Conservation (phyloP, 2,113 vertebrate species). For the Scophthalmus maximus region DNA sequence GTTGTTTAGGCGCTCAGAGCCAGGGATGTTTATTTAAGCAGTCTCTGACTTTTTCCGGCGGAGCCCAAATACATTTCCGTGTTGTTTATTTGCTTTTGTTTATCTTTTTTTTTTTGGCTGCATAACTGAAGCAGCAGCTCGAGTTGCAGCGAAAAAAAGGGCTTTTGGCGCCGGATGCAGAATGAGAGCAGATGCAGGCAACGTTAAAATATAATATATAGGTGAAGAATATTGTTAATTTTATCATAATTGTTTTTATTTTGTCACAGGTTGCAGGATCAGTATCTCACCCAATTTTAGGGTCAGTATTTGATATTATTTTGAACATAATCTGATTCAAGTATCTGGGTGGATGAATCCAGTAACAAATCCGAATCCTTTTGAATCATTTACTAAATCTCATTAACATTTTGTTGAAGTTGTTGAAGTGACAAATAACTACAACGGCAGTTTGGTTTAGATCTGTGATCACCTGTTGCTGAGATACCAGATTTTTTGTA, state of each 20-base stretch:
- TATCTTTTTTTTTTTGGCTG: constrained; percentile 45
- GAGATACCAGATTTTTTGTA: not conserved
- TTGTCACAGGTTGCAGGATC: not conserved
- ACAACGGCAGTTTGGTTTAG: not conserved
- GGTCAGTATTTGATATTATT: not conserved
- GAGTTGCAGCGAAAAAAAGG: not conserved
- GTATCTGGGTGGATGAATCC: too few relatives aligned
- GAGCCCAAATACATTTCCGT: constrained; percentile 40
- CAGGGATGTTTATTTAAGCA: constrained; percentile 54
- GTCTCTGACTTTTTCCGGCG: constrained; percentile 35
- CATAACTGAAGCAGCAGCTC: constrained; percentile 27
- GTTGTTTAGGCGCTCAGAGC: constrained; percentile 49
- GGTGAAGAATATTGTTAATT: not conserved
- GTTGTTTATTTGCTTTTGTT: constrained; percentile 45
- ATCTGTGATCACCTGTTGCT: not conserved
- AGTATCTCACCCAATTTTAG: not conserved
- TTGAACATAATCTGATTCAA: not conserved
- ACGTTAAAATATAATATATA: not conserved
- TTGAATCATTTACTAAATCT: not conserved
- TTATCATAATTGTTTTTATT: too few relatives aligned
- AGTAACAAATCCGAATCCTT: not conserved
- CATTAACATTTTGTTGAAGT: not conserved
- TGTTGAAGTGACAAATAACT: not conserved
- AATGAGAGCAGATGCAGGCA: not conserved
- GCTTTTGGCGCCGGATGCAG: not conserved